Percentiles rank a stretch among this genome's conserved stretches.
Evolutionary conservation across 2,113 vertebrate species (phyloP).

Genomic region (Alouatta palliata): DNA sequence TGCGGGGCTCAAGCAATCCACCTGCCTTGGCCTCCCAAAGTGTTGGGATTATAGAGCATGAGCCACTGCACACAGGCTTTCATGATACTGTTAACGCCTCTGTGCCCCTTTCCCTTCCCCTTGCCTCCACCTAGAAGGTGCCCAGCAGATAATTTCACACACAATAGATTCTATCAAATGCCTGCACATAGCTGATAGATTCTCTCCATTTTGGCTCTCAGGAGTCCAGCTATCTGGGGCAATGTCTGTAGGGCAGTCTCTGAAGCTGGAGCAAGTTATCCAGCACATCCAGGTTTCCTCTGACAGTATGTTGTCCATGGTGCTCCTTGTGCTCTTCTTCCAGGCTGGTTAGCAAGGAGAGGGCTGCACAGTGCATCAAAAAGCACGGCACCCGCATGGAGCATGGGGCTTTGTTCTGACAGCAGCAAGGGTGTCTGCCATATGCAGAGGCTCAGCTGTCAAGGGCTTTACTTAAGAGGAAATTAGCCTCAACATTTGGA

Average conservation of each 20-base stretch:
- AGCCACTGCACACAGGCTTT: too few relatives aligned
- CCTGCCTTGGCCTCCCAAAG: too few relatives aligned
- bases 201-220: neutral
- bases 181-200: too few relatives aligned
- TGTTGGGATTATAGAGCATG: too few relatives aligned
- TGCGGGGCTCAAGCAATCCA: too few relatives aligned
- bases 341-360: neutral
- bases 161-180: neutral
- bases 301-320: neutral
- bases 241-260: neutral
- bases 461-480: neutral
- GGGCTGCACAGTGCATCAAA: neutral
- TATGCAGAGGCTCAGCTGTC: neutral
- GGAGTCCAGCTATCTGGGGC: neutral
- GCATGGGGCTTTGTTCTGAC: conserved; percentile 1
- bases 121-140: neutral
- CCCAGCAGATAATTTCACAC: neutral
- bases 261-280: neutral
- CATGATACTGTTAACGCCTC: neutral
- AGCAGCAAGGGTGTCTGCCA: neutral
- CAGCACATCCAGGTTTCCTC: neutral
- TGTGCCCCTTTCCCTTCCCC: too few relatives aligned
- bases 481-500: neutral
- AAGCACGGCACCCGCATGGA: neutral
- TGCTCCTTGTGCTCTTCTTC: neutral